Conservation (phyloP, 2,888 invertebrate species). For the Amphipyra tragopoginis region DNA sequence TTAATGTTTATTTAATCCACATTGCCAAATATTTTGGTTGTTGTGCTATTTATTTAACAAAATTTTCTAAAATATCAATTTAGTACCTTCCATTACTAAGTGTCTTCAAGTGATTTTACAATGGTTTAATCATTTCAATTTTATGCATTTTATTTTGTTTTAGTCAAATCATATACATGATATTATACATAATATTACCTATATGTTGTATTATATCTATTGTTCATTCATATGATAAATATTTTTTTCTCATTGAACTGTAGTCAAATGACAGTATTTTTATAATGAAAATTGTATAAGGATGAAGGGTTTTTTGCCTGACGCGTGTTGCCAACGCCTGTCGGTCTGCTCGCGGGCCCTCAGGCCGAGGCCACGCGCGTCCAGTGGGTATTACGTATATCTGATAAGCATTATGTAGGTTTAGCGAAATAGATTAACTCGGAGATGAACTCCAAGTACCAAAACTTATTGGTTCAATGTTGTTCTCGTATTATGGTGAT, state of each 20-base stretch:
- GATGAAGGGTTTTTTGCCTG: slow-evolving; percentile 84
- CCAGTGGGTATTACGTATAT: slow-evolving; percentile 84
- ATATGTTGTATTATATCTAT: slow-evolving; percentile 85
- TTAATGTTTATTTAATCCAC: slow-evolving; percentile 85
- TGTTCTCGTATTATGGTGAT: slow-evolving; percentile 89
- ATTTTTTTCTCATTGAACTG: slow-evolving; percentile 88
- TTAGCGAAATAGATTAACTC: slow-evolving; percentile 89
- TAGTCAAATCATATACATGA: slow-evolving; percentile 89
- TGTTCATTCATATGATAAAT: slow-evolving; percentile 85
- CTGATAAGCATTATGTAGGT: slow-evolving; percentile 91
- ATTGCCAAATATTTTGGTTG: slow-evolving; percentile 89
- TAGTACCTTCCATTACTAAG: slow-evolving; percentile 87
- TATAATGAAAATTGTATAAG: slow-evolving; percentile 89
- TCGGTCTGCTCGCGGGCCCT: slow-evolving; percentile 31
- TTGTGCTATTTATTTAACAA: slow-evolving; percentile 88
- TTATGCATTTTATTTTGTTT: slow-evolving; percentile 89
- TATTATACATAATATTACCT: slow-evolving; percentile 82
- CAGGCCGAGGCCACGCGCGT: slow-evolving; percentile 55
- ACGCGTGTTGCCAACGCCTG: slow-evolving; percentile 58
- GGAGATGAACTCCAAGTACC: slow-evolving; percentile 87
- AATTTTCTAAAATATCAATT: slow-evolving; percentile 83
- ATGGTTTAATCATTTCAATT: slow-evolving; percentile 88
- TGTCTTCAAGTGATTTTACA: slow-evolving; percentile 86
- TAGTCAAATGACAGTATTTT: slow-evolving; percentile 91
- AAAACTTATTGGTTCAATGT: slow-evolving; percentile 89